phyloP scores from a whole-genome alignment of 2,113 vertebrate species.

The Oreotrochilus melanogaster region DNA sequence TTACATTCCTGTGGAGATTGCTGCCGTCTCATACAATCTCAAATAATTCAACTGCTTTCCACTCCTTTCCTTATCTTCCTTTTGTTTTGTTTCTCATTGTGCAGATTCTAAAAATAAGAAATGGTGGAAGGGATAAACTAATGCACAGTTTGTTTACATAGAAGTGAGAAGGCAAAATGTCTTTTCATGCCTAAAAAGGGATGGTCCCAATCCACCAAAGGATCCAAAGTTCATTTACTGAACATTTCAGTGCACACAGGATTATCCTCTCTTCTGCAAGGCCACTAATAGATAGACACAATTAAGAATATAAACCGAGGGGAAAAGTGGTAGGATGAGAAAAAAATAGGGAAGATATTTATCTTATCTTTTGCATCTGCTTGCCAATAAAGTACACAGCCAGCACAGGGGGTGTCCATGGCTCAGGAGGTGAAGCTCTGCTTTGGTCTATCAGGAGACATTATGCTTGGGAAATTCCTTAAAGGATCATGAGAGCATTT shows the following conservation, averaged over 20 bases:
- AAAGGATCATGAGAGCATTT: not conserved
- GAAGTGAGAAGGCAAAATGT: not conserved
- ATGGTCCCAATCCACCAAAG: not conserved
- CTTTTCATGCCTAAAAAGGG: not conserved
- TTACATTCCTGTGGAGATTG: slow-evolving; percentile 16
- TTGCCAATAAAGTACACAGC: not conserved
- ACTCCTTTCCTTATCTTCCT: not conserved
- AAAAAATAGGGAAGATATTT: not conserved
- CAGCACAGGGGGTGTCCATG: not conserved
- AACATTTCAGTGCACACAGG: not conserved
- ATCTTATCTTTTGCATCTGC: not conserved
- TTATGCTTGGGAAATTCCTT: not conserved
- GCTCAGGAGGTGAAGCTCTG: not conserved
- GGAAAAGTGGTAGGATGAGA: not conserved
- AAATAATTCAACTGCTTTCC: not conserved
- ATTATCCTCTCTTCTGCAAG: not conserved
- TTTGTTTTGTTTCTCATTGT: not conserved
- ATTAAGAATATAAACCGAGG: not conserved
- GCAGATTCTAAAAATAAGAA: not conserved
- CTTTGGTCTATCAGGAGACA: not conserved
- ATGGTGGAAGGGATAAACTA: not conserved
- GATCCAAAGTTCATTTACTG: not conserved
- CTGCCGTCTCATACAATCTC: not conserved
- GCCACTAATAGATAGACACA: not conserved
- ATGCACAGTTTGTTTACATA: not conserved